A percentile compares a stretch with the other conserved stretches of the same genome.
These are phyloP conservation scores for Drosophila maculinotata DNA, from an alignment of 2,888 invertebrate species.

Conservation along the genomic window DNA sequence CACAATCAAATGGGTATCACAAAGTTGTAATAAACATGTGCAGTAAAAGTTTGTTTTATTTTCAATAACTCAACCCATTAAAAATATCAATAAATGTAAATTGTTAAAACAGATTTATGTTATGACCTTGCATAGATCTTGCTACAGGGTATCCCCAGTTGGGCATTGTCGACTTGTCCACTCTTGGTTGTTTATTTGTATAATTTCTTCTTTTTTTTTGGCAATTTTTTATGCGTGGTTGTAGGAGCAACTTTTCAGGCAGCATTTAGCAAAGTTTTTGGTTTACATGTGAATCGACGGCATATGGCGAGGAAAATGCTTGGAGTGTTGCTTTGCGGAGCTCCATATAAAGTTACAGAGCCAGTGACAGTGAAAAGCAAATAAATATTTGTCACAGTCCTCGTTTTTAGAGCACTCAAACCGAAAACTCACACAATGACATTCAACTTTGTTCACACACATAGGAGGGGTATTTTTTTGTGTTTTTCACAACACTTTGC, in stretches of 20 bases:
- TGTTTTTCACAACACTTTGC: constrained; percentile 38
- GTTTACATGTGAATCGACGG: constrained; percentile 43
- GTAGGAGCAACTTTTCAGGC: constrained; percentile 60
- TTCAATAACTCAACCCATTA: too few relatives aligned
- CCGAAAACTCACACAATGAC: constrained; percentile 56
- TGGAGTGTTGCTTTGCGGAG: constrained; percentile 7
- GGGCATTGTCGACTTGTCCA: neutral
- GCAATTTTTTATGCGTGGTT: constrained; percentile 27
- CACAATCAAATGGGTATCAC: too few relatives aligned
- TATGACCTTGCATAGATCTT: too few relatives aligned
- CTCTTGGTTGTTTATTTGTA: neutral
- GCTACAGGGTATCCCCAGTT: neutral
- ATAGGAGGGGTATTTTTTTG: constrained; percentile 18
- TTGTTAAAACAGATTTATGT: too few relatives aligned
- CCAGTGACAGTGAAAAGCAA: constrained; percentile 42
- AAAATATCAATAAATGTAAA: too few relatives aligned
- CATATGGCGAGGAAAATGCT: constrained; percentile 45
- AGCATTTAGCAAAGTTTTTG: constrained; percentile 65
- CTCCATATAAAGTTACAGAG: constrained; percentile 25
- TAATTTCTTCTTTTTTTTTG: constrained; percentile 32
- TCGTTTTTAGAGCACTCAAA: constrained; percentile 48
- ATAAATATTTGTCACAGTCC: constrained; percentile 53
- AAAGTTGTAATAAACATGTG: too few relatives aligned
- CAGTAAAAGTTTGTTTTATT: too few relatives aligned
- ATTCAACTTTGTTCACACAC: constrained; percentile 46